Evolutionary conservation across 2,888 invertebrate genomes (phyloP), one percentile per base, ranked within the genome.

Genomic region (Stenchaetothrips biformis): DNA sequence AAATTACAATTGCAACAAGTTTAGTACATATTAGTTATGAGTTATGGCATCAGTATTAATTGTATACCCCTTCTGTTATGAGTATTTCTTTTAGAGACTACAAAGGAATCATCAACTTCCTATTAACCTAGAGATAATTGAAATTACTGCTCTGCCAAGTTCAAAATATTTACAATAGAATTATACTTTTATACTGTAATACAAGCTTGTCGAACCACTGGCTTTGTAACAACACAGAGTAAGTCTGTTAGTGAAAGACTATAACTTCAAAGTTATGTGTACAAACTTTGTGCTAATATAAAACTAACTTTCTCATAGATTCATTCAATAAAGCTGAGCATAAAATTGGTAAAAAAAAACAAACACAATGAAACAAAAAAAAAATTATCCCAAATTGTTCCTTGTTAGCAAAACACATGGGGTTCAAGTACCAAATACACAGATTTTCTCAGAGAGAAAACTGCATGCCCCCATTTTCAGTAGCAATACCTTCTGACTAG

Each of bases 201-300:
- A 74, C n/a, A 74, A 74, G 67, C 67, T 74, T 21, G 21, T 74
- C 25, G 6, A 74, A 74, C 37, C 67, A 74, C 67, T 74, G 21
- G 67, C 53, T 25, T 74, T 74, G 67, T 74, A 74, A 74, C 67
- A 74, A 74, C 25, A 74, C 67, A 74, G 67, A 74, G 25, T 74
- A 74, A 74, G 67, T 74, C 67, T 74, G 67, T 74, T 74, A 74
- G 67, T 74, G 25, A 74, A 74, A 74, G 67, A 74, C 67, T 25
- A 74, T 74, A 11, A 74, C 67, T 74, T 74, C 25, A 74, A 74
- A 74, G 67, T 74, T 74, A 11, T 74, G 67, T 74, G 67, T 74
- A 74, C 67, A 74, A 74, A 74, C 67, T 74, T 74, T 74, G 67
- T 74, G 67, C 67, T 74, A 74, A 74, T 74, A 74, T 74, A 74